Evolutionary conservation across 2,888 invertebrate species (phyloP).

Genomic region (Phengaris arion): DNA sequence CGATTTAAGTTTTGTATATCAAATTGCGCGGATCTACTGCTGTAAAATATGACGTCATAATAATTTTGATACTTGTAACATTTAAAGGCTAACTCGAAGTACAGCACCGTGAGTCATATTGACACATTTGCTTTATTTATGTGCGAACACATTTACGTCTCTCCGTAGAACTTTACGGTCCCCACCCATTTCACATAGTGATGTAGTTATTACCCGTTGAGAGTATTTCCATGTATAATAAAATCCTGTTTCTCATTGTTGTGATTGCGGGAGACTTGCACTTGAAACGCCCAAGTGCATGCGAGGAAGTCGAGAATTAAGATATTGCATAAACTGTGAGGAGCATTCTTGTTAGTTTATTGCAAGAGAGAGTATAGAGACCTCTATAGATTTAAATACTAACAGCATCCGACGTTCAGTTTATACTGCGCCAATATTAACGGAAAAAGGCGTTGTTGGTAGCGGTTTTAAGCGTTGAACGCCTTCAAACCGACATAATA

Average conservation of each 20-base stretch:
- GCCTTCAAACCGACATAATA: no score
- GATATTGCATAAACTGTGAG: not conserved
- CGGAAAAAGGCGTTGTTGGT: not conserved
- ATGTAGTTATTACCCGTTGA: constrained; percentile 32
- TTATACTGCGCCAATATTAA: not conserved
- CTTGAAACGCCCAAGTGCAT: constrained; percentile 2
- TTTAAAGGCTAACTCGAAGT: not conserved
- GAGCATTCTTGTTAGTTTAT: constrained; percentile 5
- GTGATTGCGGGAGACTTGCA: constrained; percentile 2
- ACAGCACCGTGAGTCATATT: constrained; percentile 45
- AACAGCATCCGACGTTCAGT: not conserved
- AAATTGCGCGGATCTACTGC: not conserved
- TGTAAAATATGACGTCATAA: not conserved
- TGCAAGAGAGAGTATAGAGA: not conserved
- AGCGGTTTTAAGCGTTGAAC: not conserved
- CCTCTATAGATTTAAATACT: not conserved
- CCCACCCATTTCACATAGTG: constrained; percentile 41
- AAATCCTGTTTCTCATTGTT: constrained; percentile 27
- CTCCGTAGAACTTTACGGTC: constrained; percentile 53
- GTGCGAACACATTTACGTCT: constrained; percentile 61
- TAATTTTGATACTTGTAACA: not conserved
- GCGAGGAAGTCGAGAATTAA: constrained; percentile 15
- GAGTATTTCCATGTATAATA: constrained; percentile 27
- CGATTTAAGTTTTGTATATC: not conserved
- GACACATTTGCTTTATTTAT: constrained; percentile 62